Percentiles rank a stretch among this genome's conserved stretches.
These are phyloP conservation scores for Chiloscyllium plagiosum DNA, from an alignment of 2,113 vertebrate genomes.

Conservation along the genomic window DNA sequence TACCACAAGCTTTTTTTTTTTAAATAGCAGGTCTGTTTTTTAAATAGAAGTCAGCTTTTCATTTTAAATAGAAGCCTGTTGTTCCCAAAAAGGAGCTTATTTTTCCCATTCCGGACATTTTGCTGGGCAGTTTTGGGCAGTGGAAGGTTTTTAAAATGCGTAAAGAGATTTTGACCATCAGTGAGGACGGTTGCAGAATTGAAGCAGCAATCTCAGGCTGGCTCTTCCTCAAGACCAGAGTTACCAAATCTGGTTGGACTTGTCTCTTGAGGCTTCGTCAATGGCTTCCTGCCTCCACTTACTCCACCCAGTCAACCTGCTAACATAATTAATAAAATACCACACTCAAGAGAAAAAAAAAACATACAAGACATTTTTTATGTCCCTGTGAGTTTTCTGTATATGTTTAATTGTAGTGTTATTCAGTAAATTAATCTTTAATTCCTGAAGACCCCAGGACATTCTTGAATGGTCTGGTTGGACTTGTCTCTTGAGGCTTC, in stretches of 20 bases:
- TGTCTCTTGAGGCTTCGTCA: neutral
- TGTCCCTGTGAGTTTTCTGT: neutral
- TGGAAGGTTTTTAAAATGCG: neutral
- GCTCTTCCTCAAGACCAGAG: neutral
- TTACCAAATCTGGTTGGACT: neutral
- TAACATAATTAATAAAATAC: neutral
- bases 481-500: neutral
- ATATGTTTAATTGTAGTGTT: neutral
- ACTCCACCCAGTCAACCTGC: neutral
- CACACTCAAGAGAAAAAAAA: neutral
- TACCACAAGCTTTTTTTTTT: neutral
- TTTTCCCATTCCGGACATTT: neutral
- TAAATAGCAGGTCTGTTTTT: constrained; percentile 20
- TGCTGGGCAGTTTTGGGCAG: neutral
- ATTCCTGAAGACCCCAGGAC: neutral
- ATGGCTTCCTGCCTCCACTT: neutral
- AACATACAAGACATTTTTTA: neutral
- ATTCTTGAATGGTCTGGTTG: no score
- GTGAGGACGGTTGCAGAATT: neutral
- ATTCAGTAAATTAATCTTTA: neutral
- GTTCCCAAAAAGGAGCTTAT: neutral
- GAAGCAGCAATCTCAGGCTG: neutral
- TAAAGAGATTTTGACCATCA: neutral
- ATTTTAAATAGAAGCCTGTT: neutral
- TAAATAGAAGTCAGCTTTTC: neutral